Evolutionary conservation across 2,797 vertebrate genomes (phyloP).

Genomic region (Holocentrus rufus): DNA sequence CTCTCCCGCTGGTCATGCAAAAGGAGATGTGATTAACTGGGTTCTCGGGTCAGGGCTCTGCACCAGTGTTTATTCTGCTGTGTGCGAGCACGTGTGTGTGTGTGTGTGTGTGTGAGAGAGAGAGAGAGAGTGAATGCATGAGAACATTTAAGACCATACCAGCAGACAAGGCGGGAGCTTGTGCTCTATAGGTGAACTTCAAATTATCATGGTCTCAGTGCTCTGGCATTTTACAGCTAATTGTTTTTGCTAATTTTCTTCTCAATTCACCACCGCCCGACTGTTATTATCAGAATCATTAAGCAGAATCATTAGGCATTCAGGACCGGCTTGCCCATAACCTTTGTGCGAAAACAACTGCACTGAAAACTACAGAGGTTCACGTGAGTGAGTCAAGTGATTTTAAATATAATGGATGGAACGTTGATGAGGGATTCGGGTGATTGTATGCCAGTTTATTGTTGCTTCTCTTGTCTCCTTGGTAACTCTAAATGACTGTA

Average conservation of each 20-base stretch:
- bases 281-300: conserved; percentile 62
- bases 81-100: neutral
- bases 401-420: conserved; percentile 43
- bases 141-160: neutral
- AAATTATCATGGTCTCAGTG: conserved; percentile 35
- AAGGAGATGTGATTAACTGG: conserved; percentile 10
- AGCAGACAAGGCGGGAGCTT: conserved; percentile 2
- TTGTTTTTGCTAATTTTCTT: conserved; percentile 57
- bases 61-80: conserved; percentile 8
- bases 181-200: neutral
- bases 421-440: neutral
- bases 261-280: conserved; percentile 47
- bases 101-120: neutral
- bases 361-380: conserved; percentile 18
- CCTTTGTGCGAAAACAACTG: conserved; percentile 38
- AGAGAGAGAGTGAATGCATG: neutral
- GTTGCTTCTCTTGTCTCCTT: neutral
- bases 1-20: neutral
- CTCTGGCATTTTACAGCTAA: conserved; percentile 47
- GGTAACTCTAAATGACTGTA: neutral
- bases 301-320: conserved; percentile 54
- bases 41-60: neutral
- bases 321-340: conserved; percentile 30
- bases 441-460: conserved; percentile 1
- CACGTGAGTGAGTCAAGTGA: conserved; percentile 20